Base-by-base conservation (phyloP, 2,888 invertebrate genomes). In the Campoletis raptor region DNA sequence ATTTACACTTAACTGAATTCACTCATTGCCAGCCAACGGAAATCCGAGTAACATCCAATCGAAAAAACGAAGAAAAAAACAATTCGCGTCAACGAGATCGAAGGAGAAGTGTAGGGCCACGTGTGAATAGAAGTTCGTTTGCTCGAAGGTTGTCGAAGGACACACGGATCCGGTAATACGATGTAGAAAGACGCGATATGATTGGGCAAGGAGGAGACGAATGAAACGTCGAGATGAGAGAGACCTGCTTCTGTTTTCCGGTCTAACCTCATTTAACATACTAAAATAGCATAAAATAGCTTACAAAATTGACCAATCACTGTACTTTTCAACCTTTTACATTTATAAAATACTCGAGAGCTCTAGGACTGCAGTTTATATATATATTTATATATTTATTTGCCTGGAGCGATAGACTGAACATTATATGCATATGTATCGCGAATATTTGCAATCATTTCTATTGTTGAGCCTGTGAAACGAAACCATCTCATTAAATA, bases 81-180 rank as follows among this genome's bases (percentile, higher is more conserved):
- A 48, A 61, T 48, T 76, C 15, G 61, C 10, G 24, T 54, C 10
- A 40, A 42, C 18, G 74, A 24, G 52, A 48, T 57, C 36, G 66
- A 81, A 67, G 21, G 78, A 82, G 70, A 76, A 64, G 64, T 57
- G 45, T 77, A 5, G 67, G 40, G 10, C 2, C 42, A 24, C 42
- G 57, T 30, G 61, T 91, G 90, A 91, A 92, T 91, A 64, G 81
- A 89, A 87, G 90, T 89, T 91, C 91, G 86, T 92, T 92, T 91
- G 89, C 72, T 61, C 74, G 81, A 37, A 57, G 66, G 18, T 91
- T 88, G 69, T 61, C 74, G 81, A 37, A 57, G 66, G 18, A 42
- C 21, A 45, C 36, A 74, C 40, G 70, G 88, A 76, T 9, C 69
- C 61, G 52, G 21, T 40, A 67, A 80, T 87, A 85, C 82, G 85